Percentiles rank a stretch among this genome's conserved stretches.
phyloP scores from a whole-genome alignment of 2,888 invertebrate genomes.

The Macaria liturata region DNA sequence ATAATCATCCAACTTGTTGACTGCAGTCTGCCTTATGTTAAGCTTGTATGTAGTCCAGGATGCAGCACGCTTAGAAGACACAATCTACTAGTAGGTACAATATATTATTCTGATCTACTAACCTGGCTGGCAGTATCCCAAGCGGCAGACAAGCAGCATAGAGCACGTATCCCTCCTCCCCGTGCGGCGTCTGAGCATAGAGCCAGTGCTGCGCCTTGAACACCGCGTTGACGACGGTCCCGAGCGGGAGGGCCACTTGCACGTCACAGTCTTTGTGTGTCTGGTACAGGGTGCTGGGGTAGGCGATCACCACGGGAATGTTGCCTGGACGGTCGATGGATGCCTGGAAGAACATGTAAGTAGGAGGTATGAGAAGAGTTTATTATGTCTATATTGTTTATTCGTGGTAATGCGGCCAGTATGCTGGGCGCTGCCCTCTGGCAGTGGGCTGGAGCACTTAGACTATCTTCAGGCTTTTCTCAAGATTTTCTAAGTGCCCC shows the following conservation, averaged over 20 bases:
- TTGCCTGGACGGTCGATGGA: conserved; percentile 92
- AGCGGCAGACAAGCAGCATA: conserved; percentile 90
- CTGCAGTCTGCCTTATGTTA: no score
- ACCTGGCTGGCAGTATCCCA: conserved; percentile 83
- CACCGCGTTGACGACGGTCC: conserved; percentile 93
- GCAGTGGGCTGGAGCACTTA: no score
- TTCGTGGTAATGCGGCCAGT: no score
- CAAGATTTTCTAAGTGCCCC: no score
- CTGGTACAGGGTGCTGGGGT: conserved; percentile 88
- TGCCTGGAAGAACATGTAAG: conserved; percentile 77
- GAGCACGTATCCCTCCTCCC: conserved; percentile 91
- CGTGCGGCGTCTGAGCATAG: conserved; percentile 93
- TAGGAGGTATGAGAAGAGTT: no score
- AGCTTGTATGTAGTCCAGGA: no score
- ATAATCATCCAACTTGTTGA: no score
- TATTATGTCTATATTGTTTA: no score
- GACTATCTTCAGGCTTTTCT: no score
- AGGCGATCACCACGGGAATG: conserved; percentile 92
- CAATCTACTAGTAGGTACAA: no score
- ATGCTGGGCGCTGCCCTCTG: no score
- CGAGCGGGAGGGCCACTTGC: conserved; percentile 88
- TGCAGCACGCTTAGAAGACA: no score
- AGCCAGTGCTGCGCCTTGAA: conserved; percentile 94
- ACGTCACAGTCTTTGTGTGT: conserved; percentile 87
- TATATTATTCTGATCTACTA: neutral